phyloP scores from a whole-genome alignment of 1,140 invertebrate species.

The Mycetomoellerius zeteki region DNA sequence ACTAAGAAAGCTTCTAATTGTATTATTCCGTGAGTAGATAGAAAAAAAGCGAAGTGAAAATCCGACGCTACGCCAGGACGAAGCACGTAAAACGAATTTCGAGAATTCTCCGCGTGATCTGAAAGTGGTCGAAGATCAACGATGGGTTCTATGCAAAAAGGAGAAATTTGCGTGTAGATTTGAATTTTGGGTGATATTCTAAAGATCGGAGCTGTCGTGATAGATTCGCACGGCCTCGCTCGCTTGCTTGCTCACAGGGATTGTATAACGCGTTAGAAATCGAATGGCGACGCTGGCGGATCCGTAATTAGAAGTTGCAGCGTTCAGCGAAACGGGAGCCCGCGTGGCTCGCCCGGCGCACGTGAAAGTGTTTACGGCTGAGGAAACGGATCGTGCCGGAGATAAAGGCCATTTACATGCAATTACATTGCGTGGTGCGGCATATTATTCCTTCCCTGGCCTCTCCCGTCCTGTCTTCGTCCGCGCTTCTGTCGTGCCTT shows the following conservation, averaged over 20 bases:
- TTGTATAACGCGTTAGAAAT: conserved; percentile 77
- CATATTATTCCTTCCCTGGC: conserved; percentile 74
- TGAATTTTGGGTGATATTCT: conserved; percentile 61
- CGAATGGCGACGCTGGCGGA: conserved; percentile 64
- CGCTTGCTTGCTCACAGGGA: conserved; percentile 2
- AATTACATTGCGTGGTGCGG: conserved; percentile 81
- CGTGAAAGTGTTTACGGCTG: conserved; percentile 83
- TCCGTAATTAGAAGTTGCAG: conserved; percentile 74
- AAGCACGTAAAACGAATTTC: conserved; percentile 34
- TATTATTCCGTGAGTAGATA: conserved; percentile 16
- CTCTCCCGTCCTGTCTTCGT: not conserved
- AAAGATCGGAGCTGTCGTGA: not conserved
- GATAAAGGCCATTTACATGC: conserved; percentile 84
- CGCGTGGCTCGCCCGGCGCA: conserved; percentile 43
- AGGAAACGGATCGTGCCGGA: conserved; percentile 82
- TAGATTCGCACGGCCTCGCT: conserved; percentile 22
- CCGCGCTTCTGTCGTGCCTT: conserved; percentile 41
- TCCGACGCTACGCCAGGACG: conserved; percentile 26
- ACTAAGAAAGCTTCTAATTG: conserved; percentile 34
- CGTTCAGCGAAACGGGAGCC: conserved; percentile 71
- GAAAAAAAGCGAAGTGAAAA: conserved; percentile 47
- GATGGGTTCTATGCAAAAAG: conserved; percentile 61
- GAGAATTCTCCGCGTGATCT: conserved; percentile 5
- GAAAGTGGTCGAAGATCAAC: conserved; percentile 18
- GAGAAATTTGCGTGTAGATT: conserved; percentile 54